Evolutionary conservation across 2,113 vertebrate genomes (phyloP).

Genomic region (Gallinago jamesoni): DNA sequence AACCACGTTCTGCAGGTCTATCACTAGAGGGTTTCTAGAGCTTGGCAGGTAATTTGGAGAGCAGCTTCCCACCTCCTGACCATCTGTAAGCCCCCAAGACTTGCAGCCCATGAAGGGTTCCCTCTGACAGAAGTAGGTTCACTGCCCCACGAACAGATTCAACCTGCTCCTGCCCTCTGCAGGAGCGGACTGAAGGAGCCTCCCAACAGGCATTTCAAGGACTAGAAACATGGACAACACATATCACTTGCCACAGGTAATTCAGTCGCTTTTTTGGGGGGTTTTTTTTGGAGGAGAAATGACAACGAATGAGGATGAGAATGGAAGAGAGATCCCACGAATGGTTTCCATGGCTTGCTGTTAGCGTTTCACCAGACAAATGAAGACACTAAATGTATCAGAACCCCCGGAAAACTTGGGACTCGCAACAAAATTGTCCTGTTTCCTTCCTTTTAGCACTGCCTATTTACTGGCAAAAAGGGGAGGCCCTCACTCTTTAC

Average conservation of each 20-base stretch:
- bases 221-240: slow-evolving; percentile 34
- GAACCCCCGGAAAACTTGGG: background rate
- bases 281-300: background rate
- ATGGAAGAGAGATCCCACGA: slow-evolving; percentile 14
- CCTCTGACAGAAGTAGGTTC: background rate
- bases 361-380: background rate
- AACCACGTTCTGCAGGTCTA: background rate
- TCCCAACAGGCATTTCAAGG: slow-evolving; percentile 11
- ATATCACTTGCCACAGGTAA: background rate
- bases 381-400: background rate
- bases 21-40: background rate
- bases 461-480: background rate
- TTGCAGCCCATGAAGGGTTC: background rate
- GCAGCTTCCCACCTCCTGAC: background rate
- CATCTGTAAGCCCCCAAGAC: background rate
- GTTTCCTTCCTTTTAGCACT: background rate
- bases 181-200: background rate
- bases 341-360: background rate
- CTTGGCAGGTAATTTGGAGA: background rate
- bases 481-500: background rate
- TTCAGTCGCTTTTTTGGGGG: background rate
- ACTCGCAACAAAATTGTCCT: background rate
- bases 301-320: slow-evolving; percentile 41
- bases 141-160: background rate
- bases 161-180: background rate